These are phyloP conservation scores for Mycteria americana DNA, from an alignment of 2,797 vertebrate genomes.

Conservation along the genomic window DNA sequence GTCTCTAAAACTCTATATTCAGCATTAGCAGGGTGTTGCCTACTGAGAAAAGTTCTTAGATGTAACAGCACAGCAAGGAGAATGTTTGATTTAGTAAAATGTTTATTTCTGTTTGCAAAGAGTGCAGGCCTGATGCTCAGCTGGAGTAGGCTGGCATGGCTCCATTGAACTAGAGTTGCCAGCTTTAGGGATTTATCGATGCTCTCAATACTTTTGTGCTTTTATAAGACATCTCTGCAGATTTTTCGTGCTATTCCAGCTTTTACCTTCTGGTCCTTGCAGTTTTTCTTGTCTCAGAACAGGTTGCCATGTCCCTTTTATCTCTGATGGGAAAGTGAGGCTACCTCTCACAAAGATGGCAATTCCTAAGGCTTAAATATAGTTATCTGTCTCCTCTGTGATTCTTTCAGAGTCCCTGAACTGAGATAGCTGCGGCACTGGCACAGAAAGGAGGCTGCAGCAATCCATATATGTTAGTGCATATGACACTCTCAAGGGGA, in stretches of 20 bases:
- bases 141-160: neutral
- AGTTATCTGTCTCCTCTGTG: conserved; percentile 44
- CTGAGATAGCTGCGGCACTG: conserved; percentile 30
- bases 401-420: conserved; percentile 30
- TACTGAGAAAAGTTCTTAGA: neutral
- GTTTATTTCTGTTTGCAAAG: conserved; percentile 10
- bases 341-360: conserved; percentile 1
- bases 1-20: neutral
- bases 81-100: conserved; percentile 27
- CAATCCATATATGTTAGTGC: neutral
- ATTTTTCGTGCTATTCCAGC: neutral
- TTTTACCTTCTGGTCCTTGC: neutral
- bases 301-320: neutral
- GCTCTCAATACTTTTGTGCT: neutral
- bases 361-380: conserved; percentile 50
- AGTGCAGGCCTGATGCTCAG: neutral
- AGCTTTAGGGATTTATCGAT: neutral
- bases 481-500: neutral
- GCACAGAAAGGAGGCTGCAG: conserved; percentile 11
- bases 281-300: conserved; percentile 13
- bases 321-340: conserved; percentile 26
- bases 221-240: neutral
- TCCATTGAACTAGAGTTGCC: neutral
- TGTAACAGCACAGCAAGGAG: neutral
- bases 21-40: neutral